A percentile compares a stretch with the other conserved stretches of the same genome.
phyloP scores from a whole-genome alignment of 2,888 invertebrate genomes.

The Aleiodes alternator region DNA sequence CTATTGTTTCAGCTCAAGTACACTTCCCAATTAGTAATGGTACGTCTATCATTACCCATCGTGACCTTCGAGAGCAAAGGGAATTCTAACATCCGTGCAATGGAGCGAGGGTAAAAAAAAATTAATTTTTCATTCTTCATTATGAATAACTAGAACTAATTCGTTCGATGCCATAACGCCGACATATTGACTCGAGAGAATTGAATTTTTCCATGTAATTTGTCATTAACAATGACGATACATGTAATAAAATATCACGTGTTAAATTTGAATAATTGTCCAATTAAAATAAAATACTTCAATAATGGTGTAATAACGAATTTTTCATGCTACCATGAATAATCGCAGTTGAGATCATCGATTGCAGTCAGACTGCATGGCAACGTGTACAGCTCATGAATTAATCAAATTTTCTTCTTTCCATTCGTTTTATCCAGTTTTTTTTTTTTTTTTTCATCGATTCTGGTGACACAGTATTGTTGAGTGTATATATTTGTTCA shows the following conservation, averaged over 20 bases:
- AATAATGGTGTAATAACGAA: slow-evolving; percentile 15
- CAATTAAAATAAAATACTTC: slow-evolving; percentile 7
- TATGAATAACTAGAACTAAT: not conserved
- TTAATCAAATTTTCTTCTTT: slow-evolving; percentile 1
- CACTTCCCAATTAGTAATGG: slow-evolving; percentile 23
- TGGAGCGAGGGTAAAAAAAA: slow-evolving; percentile 4
- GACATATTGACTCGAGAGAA: no score
- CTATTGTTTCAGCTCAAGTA: slow-evolving; percentile 25
- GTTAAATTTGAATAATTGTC: slow-evolving; percentile 4
- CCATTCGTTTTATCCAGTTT: slow-evolving; percentile 5
- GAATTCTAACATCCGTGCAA: slow-evolving; percentile 7
- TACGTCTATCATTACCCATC: not conserved
- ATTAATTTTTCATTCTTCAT: not conserved
- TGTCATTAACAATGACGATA: not conserved
- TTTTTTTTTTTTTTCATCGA: not conserved
- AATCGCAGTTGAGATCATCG: slow-evolving; percentile 21
- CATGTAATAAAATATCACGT: not conserved
- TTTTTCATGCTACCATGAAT: slow-evolving; percentile 12
- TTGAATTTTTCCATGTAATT: not conserved
- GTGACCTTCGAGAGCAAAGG: slow-evolving; percentile 4
- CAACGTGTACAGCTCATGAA: slow-evolving; percentile 23
- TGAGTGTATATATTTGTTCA: no score
- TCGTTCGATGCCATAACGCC: no score
- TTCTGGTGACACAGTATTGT: slow-evolving; percentile 11
- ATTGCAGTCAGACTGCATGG: slow-evolving; percentile 26